phyloP scores from a whole-genome alignment of 2,888 invertebrate species.

The Pseudoips prasinana region DNA sequence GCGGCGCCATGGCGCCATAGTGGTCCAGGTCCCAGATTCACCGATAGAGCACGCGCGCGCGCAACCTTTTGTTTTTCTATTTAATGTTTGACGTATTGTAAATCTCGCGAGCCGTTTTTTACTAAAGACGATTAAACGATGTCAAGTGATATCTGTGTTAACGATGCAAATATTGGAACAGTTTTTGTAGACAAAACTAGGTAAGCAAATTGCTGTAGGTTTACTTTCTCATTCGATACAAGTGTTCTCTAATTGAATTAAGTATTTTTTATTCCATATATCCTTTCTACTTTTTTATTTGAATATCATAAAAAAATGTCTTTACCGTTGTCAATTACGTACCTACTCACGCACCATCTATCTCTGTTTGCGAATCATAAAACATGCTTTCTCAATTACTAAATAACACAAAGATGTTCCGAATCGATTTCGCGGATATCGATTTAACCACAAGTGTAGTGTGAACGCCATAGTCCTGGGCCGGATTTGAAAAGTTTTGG shows the following conservation, averaged over 20 bases:
- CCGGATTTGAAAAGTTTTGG: no score
- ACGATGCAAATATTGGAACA: neutral
- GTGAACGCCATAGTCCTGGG: conserved; percentile 25
- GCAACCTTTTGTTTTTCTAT: conserved; percentile 33
- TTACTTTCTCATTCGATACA: no score
- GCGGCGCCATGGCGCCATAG: conserved; percentile 56
- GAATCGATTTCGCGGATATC: conserved; percentile 8
- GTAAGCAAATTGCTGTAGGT: no score
- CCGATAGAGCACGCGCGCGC: conserved; percentile 39
- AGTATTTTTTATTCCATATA: no score
- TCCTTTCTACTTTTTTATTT: no score
- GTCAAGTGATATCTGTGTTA: conserved; percentile 9
- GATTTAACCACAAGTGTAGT: conserved; percentile 32
- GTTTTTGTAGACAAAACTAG: no score
- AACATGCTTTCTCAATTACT: conserved; percentile 8
- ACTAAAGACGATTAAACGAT: conserved; percentile 7
- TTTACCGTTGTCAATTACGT: neutral
- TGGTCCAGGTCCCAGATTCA: conserved; percentile 44
- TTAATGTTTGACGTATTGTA: conserved; percentile 16
- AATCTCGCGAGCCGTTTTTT: conserved; percentile 17
- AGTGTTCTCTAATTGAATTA: no score
- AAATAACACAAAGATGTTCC: neutral
- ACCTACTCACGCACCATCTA: no score
- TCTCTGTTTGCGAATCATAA: no score
- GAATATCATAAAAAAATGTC: no score